Base-by-base conservation (phyloP, 2,797 vertebrate genomes). In the Tiaroga cobitis region DNA sequence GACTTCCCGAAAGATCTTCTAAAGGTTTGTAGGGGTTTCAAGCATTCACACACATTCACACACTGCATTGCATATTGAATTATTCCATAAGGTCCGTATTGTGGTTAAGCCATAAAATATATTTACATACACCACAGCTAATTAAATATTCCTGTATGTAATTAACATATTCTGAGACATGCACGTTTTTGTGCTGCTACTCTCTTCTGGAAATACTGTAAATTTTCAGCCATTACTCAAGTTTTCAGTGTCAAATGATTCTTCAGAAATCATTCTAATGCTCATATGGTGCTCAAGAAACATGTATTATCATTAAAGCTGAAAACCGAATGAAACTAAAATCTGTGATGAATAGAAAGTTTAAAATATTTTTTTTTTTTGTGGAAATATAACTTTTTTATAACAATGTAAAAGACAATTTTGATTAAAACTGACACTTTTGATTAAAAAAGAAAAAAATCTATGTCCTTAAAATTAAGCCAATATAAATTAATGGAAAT, bases 1-100 rank as follows among this genome's bases (percentile, higher is more conserved):
- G 96, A 99, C 89, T 99, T 99, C 88, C 96, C 97, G n/a, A 97
- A 94, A 94, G 97, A 99, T 61, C 95, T 97, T 89, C 96, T 99
- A 68, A 99, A 99, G 97, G 98, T 99, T 93, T 90, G 88, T 90
- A 16, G 7, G 69, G 51, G 56, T 46, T 82, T 63, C 77, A 86
- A 75, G 70, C 41, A 73, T 7, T 74, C 56, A 19, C 46, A 84
- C 37, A 67, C 3, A 75, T 4, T 70, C 70, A 69, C 61, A 84
- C 46, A 72, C 4, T 59, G 8, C 11, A 8, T 68, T 46, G 41
- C n/a, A 46, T 26, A 79, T 15, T 75, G 19, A 37, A 75, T 76
- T 5, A 19, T 46, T 29, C 16, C 41, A 49, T 46, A 29, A 67
- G 39, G 9, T 49, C 37, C 10, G 32, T 72, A 49, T 46, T 80